Evolutionary conservation across 2,113 vertebrate genomes (phyloP), one percentile per base, ranked within the genome.

Genomic region (Nothobranchius furzeri): DNA sequence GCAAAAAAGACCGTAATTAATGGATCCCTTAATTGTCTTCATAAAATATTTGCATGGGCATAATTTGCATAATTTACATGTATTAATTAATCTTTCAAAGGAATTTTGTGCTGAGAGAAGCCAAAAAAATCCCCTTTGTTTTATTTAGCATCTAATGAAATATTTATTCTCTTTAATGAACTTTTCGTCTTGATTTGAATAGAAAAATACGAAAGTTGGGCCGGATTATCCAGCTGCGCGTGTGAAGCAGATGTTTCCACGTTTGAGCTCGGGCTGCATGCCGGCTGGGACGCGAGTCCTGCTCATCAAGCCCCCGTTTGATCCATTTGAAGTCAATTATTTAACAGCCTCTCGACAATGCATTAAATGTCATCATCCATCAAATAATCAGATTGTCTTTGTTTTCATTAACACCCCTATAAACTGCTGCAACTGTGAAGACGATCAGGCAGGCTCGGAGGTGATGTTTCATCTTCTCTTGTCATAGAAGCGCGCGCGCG

Each of bases 1-100:
- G 96, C 98, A 98, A 98, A 98, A 99, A 98, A 96, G 95, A 94
- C 96, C 94, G 96, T 99, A 98, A 98, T 98, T 97, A 98, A 98
- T 98, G 96, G 95, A 95, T 98, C 96, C 96, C 96, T 97, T 99
- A 99, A 99, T 99, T 99, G 97, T 98, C 96, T 98, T 99, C 97
- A 98, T 98, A 99, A 98, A 98, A 98, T 99, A 99, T 98, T 98
- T 98, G 98, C 98, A 99, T 97, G 98, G 95, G 96, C 95, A 96
- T 98, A 97, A 98, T 99, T 99, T 98, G 98, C 98, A 99, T 99
- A 99, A 99, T 99, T 98, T 99, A 96, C 96, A 98, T 97, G 96
- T 98, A 98, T 99, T 99, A 98, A 98, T 99, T 99, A 99, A 99
- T 99, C 97, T 99, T 98, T 99, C 96, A 98, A 98, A 97, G 96